Conservation (phyloP, 2,113 vertebrate species). For the Chaenogobius annularis region DNA sequence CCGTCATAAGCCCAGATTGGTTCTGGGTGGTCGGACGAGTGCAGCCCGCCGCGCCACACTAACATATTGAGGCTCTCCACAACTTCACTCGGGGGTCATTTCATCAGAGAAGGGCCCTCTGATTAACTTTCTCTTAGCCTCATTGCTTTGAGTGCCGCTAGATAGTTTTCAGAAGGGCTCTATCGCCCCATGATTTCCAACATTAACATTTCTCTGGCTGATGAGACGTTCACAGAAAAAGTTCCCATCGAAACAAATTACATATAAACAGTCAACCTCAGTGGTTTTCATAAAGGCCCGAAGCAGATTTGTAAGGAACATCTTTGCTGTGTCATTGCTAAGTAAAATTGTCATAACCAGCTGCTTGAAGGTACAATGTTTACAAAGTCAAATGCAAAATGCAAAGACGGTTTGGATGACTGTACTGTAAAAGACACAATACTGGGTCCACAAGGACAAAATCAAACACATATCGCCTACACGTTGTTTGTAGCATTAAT, state of each 20-base stretch:
- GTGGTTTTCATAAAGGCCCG: conserved; percentile 18
- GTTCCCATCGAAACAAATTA: conserved; percentile 51
- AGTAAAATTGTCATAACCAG: not conserved
- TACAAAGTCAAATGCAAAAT: not conserved
- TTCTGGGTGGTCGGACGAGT: conserved; percentile 68
- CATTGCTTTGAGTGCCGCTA: conserved; percentile 65
- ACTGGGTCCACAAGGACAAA: not conserved
- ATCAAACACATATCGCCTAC: too few relatives aligned
- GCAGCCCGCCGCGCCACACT: conserved; percentile 56
- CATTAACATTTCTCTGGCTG: conserved; percentile 62
- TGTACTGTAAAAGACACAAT: not conserved
- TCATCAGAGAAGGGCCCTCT: conserved; percentile 64
- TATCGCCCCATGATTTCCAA: conserved; percentile 57
- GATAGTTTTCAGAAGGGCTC: conserved; percentile 50
- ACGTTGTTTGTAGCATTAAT: too few relatives aligned
- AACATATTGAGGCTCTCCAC: conserved; percentile 69
- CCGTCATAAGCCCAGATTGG: conserved; percentile 76
- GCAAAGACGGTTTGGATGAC: too few relatives aligned
- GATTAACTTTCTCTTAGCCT: conserved; percentile 74
- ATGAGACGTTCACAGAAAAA: conserved; percentile 57
- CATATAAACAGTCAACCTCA: conserved; percentile 42
- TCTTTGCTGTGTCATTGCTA: not conserved
- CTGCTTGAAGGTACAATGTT: not conserved
- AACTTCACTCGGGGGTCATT: conserved; percentile 73
- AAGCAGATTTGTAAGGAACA: conserved; percentile 17